Evolutionary conservation across 1,140 invertebrate species (phyloP).

Genomic region (Coelopa frigida): DNA sequence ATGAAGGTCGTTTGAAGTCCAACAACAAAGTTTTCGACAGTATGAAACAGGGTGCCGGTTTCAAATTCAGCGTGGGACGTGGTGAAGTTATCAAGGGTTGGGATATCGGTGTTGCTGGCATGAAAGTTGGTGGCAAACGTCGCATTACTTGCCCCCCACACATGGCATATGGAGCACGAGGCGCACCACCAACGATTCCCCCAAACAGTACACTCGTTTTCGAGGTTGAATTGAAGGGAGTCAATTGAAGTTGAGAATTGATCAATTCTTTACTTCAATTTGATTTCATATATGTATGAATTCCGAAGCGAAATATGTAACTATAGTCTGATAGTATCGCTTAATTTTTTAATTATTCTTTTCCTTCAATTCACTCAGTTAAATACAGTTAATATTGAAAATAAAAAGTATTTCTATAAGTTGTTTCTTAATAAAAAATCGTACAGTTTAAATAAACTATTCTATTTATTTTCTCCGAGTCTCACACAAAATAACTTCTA

Average conservation of each 20-base stretch:
- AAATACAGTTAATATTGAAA: too few species aligned
- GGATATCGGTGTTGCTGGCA: constrained; percentile 79
- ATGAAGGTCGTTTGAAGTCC: constrained; percentile 66
- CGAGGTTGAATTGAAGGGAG: constrained; percentile 78
- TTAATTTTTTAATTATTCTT: too few species aligned
- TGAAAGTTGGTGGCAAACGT: constrained; percentile 90
- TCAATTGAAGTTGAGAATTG: constrained; percentile 56
- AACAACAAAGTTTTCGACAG: constrained; percentile 79
- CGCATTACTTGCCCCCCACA: constrained; percentile 73
- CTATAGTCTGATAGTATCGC: too few species aligned
- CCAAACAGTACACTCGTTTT: constrained; percentile 76
- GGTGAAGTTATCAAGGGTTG: constrained; percentile 88
- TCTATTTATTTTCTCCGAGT: too few species aligned
- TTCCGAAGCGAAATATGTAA: too few species aligned
- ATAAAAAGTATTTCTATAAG: too few species aligned
- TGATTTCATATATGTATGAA: too few species aligned
- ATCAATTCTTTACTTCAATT: too few species aligned
- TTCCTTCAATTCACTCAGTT: too few species aligned
- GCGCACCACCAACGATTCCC: constrained; percentile 75
- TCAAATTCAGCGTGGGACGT: constrained; percentile 76
- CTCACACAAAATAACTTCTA: too few species aligned
- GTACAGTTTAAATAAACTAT: too few species aligned
- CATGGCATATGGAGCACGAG: constrained; percentile 77
- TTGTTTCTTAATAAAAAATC: too few species aligned
- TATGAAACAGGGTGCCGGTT: constrained; percentile 63